phyloP scores from a whole-genome alignment of 2,113 vertebrate species.

The Pollimyrus isidori region DNA sequence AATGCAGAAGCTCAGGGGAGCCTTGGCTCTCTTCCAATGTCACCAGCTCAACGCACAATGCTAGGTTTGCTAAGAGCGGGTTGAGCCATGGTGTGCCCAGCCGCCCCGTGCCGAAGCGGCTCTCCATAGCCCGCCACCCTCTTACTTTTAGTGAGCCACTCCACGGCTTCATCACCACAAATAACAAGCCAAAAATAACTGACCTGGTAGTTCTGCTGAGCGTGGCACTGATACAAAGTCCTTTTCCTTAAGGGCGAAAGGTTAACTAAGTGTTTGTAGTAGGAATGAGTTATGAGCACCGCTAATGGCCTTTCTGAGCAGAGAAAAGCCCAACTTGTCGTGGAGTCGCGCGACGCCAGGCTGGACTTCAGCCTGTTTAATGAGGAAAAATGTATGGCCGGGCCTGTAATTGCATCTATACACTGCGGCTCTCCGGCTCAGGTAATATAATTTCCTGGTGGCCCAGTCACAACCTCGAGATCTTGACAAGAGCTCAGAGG shows the following conservation, averaged over 20 bases:
- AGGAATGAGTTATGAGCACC: neutral
- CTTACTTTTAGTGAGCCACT: neutral
- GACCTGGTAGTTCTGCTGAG: neutral
- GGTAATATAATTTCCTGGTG: conserved; percentile 17
- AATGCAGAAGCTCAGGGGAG: neutral
- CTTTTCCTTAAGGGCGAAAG: neutral
- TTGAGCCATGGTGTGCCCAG: neutral
- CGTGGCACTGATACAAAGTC: neutral
- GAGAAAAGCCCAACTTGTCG: conserved; percentile 16
- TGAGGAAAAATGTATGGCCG: conserved; percentile 28
- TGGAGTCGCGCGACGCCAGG: neutral
- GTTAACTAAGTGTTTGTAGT: neutral
- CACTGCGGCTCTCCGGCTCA: neutral
- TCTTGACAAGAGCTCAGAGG: neutral
- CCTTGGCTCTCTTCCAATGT: neutral
- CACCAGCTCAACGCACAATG: neutral
- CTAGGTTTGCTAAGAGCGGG: neutral
- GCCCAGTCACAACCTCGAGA: conserved; percentile 12
- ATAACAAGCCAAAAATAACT: neutral
- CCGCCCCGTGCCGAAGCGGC: neutral
- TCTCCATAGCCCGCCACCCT: neutral
- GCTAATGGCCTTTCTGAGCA: neutral
- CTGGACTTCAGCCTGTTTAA: conserved; percentile 22
- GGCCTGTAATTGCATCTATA: conserved; percentile 20
- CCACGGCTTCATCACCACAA: neutral